Evolutionary conservation across 2,797 vertebrate species (phyloP), one percentile per base, ranked within the genome.

Genomic region (Miichthys miiuy): DNA sequence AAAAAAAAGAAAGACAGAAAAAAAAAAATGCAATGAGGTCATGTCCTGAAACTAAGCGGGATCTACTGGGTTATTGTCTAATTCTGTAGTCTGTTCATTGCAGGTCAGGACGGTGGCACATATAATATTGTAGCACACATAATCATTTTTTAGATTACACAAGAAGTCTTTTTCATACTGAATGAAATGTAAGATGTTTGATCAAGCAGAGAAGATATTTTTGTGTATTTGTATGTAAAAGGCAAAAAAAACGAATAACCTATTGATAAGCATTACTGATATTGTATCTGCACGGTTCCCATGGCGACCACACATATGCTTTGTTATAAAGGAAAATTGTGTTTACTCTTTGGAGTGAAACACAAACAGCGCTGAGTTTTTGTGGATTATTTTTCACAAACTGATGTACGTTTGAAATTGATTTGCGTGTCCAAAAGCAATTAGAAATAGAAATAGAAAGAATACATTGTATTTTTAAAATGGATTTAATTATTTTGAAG

Each of bases 11-110:
- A 44, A 23, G 44, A 17, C 12, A 6, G 1, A 30, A 1, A 42
- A 48, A 60, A 23, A 68, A 74, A 79, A 67, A 34, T 55, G 64
- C 51, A 86, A 84, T 47, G 69, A 88, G 89, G 88, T 88, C 82
- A 84, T 42, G 64, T 74, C 65, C 78, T 80, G 67, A 84, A 83
- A 87, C 30, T 81, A 63, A 81, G 66, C 55, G 38, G 61, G 41
- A 83, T 57, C 56, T 60, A 51, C 46, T 75, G 66, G 69, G 23
- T 77, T 81, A 46, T 69, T 67, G 54, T 72, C 25, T 68, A 67
- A 77, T 57, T 62, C 23, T 75, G 42, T 25, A 68, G 61, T 58
- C 44, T 81, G 9, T 52, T 66, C 20, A 55, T 5, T 72, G 62
- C 68, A 78, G 18, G 38, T 82, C 56, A 77, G 70, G 47, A 63